Evolutionary conservation across 1,140 invertebrate genomes (phyloP).

Genomic region (Polypedilum pembai): DNA sequence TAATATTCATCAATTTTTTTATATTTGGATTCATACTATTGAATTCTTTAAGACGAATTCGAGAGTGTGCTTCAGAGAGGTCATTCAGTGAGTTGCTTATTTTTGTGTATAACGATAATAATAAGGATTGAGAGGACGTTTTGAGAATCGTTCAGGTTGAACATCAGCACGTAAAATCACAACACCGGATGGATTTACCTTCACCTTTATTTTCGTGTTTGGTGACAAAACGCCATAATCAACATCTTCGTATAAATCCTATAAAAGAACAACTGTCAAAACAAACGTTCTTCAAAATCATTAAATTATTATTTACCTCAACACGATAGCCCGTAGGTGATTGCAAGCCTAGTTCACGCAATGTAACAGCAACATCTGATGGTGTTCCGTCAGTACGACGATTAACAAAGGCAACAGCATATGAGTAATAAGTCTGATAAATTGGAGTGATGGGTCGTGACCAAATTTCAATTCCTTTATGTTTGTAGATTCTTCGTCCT

Average conservation of each 20-base stretch:
- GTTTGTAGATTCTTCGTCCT: conserved; percentile 54
- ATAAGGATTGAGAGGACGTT: conserved; percentile 55
- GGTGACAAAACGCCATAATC: conserved; percentile 75
- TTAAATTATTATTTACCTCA: conserved; percentile 51
- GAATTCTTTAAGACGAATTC: not conserved
- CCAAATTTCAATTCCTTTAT: conserved; percentile 89
- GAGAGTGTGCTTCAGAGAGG: not conserved
- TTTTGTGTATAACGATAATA: conserved; percentile 1
- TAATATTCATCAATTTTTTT: too few species aligned
- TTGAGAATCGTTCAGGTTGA: conserved; percentile 51
- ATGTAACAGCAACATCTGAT: conserved; percentile 75
- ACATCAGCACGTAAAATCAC: conserved; percentile 76
- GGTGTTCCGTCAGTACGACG: conserved; percentile 83
- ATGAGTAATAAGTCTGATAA: conserved; percentile 74
- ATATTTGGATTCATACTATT: too few species aligned
- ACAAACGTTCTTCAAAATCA: not conserved
- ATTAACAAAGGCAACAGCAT: conserved; percentile 80
- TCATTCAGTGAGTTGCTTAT: not conserved
- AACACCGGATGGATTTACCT: conserved; percentile 87
- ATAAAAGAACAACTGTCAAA: conserved; percentile 36
- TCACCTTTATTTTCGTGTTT: conserved; percentile 81
- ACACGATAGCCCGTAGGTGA: conserved; percentile 74
- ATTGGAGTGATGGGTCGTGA: conserved; percentile 75
- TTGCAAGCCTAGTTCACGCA: conserved; percentile 72
- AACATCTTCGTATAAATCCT: conserved; percentile 81